Evolutionary conservation across 2,113 vertebrate species (phyloP), one percentile per base, ranked within the genome.

Genomic region (Oncorhynchus keta): DNA sequence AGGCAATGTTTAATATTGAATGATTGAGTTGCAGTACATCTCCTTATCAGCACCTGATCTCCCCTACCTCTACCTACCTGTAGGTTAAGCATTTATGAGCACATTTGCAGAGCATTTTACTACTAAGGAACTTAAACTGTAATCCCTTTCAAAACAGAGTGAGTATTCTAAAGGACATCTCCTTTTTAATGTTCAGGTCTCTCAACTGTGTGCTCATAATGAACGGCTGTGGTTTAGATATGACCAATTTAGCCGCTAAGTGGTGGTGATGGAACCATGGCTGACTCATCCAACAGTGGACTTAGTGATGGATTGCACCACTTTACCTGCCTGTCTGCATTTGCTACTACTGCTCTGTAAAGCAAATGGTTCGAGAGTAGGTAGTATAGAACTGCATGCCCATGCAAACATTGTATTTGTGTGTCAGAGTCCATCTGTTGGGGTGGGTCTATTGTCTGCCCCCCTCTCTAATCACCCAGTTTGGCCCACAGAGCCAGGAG

Each of bases 391-490:
- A 45, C 9, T 45, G 39, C 9, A 1, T 45, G 39, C 39, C 9
- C 9, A 12, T 45, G 39, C 39, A 45, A 45, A 11, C 39, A 45
- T 12, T 12, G 39, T 3, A 51, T 32, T 16, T 73, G 55, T 73
- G n/a, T 32, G 24, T 39, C 35, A 64, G 35, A 28, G 86, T 89
- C 87, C 90, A 88, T 79, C 79, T 20, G 59, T 68, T 26, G 28
- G 28, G n/a, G 7, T 2, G 64, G 81, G 76, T 55, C 51, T 5
- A 65, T 85, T 85, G 68, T 86, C 83, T 77, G 76, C 39, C n/a
- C 57, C 76, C 16, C 16, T 16, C 3, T 55, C 77, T 84, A 88
- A 87, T 87, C 81, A 83, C 78, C 73, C 55, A 59, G 65, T 73
- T 22, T 75, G 32, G 72, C 72, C 76, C 79, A 28, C 0, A 49